Conservation (phyloP, 2,888 invertebrate genomes). For the Mechanitis messenoides region DNA sequence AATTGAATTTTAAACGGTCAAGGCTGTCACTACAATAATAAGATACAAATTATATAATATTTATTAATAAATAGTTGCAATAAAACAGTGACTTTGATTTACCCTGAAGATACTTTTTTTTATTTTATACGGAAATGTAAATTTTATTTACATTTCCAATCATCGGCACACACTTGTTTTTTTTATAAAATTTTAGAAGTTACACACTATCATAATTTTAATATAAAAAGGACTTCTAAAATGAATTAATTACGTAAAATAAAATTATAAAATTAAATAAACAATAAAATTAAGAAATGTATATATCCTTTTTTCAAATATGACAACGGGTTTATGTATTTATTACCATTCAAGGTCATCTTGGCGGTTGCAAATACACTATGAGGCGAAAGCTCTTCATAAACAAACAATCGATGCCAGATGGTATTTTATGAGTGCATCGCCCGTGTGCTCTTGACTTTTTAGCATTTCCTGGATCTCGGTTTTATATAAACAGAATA, state of each 20-base stretch:
- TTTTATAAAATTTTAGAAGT: too few species aligned
- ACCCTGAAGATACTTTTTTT: background rate
- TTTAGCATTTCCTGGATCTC: constrained; percentile 66
- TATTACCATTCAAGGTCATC: constrained; percentile 14
- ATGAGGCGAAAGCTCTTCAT: constrained; percentile 18
- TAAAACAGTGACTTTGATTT: constrained; percentile 19
- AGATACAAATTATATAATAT: constrained; percentile 31
- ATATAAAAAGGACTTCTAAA: too few species aligned
- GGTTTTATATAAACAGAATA: constrained; percentile 44
- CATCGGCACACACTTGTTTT: too few species aligned
- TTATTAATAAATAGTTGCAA: constrained; percentile 40
- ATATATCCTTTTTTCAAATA: constrained; percentile 17
- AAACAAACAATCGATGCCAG: constrained; percentile 25
- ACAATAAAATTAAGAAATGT: background rate
- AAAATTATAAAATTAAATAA: too few species aligned
- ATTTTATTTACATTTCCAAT: background rate
- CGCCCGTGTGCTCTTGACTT: constrained; percentile 64
- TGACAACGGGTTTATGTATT: constrained; percentile 8
- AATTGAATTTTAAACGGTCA: constrained; percentile 8
- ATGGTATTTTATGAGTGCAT: constrained; percentile 48
- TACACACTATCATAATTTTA: too few species aligned
- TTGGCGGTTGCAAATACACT: constrained; percentile 18
- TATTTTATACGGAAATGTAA: background rate
- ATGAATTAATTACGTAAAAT: too few species aligned
- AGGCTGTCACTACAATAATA: constrained; percentile 8